A percentile compares a stretch with the other conserved stretches of the same genome.
These are phyloP conservation scores for Pteropus rufus DNA, from an alignment of 2,797 vertebrate genomes.

Conservation along the genomic window DNA sequence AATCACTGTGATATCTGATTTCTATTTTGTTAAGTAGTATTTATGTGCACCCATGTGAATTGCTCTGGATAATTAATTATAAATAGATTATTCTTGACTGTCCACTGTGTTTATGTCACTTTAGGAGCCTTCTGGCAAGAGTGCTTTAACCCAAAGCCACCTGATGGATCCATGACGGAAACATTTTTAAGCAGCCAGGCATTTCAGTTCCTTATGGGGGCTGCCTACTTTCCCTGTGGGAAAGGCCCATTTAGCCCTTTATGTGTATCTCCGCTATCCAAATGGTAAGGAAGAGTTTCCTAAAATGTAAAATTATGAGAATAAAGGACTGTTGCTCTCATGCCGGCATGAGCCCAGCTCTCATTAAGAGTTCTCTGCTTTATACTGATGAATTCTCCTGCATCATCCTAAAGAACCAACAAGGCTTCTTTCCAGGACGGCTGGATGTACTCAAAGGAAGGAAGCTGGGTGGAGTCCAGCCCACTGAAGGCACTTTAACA, in stretches of 20 bases:
- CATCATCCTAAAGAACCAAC: neutral
- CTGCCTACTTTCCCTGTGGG: neutral
- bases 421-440: neutral
- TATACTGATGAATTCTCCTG: neutral
- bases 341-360: neutral
- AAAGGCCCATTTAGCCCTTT: neutral
- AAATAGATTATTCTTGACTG: neutral
- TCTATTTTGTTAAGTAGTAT: neutral
- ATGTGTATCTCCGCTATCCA: neutral
- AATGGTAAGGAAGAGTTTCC: neutral
- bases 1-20: neutral
- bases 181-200: neutral
- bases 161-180: neutral
- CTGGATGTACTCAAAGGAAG: neutral
- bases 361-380: neutral
- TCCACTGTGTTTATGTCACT: neutral
- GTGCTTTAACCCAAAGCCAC: neutral
- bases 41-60: neutral
- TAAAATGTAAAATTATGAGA: neutral
- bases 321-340: neutral
- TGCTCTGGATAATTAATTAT: neutral
- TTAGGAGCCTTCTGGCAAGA: neutral
- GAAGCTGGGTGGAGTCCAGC: neutral
- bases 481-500: neutral
- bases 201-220: neutral